Conservation (phyloP, 2,888 invertebrate species). For the Eledona agricola region DNA sequence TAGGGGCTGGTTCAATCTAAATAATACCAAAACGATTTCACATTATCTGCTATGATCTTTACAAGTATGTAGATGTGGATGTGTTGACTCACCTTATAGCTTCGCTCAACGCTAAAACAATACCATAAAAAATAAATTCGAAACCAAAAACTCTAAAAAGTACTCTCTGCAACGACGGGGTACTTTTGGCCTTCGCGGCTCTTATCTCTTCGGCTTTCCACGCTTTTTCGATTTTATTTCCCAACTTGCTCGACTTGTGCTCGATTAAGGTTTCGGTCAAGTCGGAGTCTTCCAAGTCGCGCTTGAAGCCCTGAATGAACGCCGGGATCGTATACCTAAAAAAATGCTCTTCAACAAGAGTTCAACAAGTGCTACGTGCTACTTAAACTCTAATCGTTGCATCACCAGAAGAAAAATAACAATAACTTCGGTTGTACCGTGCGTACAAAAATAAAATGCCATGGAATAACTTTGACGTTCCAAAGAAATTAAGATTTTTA, state of each 20-base stretch:
- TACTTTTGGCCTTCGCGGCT: constrained; percentile 57
- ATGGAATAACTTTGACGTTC: too few species aligned
- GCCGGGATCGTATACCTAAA: constrained; percentile 75
- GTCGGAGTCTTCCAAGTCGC: constrained; percentile 73
- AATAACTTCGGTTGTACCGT: too few species aligned
- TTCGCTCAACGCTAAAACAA: constrained; percentile 71
- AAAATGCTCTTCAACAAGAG: background rate
- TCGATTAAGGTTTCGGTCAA: constrained; percentile 73
- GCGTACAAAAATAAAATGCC: too few species aligned
- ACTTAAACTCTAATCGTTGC: too few species aligned
- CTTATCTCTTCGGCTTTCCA: constrained; percentile 70
- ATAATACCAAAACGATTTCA: constrained; percentile 27
- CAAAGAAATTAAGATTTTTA: too few species aligned
- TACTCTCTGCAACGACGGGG: constrained; percentile 70
- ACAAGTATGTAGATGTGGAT: background rate
- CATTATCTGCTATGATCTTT: constrained; percentile 19
- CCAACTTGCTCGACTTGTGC: constrained; percentile 73
- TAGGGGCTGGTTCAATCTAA: constrained; percentile 72
- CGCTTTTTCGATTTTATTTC: constrained; percentile 69
- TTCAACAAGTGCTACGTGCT: too few species aligned
- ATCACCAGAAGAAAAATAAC: too few species aligned
- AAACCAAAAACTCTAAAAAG: constrained; percentile 70
- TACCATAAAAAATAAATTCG: constrained; percentile 70
- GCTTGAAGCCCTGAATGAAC: constrained; percentile 73
- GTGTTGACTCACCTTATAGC: constrained; percentile 64